Conservation (phyloP, 2,113 vertebrate species). For the Engraulis encrasicolus region DNA sequence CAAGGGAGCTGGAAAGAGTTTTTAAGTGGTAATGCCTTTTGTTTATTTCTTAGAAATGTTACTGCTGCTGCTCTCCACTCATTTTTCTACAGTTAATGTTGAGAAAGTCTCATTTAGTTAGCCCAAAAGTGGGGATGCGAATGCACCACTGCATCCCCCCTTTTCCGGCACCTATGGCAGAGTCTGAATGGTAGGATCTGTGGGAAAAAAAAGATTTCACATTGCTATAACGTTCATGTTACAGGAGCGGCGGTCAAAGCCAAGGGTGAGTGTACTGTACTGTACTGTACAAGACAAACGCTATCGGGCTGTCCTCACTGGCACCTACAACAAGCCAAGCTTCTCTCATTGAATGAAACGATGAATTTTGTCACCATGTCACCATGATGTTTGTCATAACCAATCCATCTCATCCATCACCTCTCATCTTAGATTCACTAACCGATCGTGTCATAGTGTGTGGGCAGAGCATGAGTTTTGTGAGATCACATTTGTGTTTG, state of each 20-base stretch:
- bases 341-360: conserved; percentile 42
- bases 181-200: not conserved
- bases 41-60: too few relatives aligned
- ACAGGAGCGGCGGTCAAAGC: conserved; percentile 66
- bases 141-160: too few relatives aligned
- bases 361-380: conserved; percentile 14
- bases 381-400: conserved; percentile 14
- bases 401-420: conserved; percentile 1
- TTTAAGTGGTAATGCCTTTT: too few relatives aligned
- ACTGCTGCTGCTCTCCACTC: too few relatives aligned
- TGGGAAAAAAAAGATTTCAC: not conserved
- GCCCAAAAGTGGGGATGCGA: too few relatives aligned
- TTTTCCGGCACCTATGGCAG: too few relatives aligned
- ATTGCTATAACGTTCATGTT: conserved; percentile 69
- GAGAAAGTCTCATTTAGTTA: too few relatives aligned
- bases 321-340: conserved; percentile 50
- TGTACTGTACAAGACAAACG: conserved; percentile 12
- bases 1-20: too few relatives aligned
- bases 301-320: conserved; percentile 43
- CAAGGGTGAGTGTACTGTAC: conserved; percentile 78
- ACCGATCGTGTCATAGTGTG: conserved; percentile 37
- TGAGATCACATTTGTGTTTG: not conserved
- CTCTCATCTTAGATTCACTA: conserved; percentile 22
- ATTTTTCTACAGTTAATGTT: too few relatives aligned
- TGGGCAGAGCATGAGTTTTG: conserved; percentile 31